Base-by-base conservation (phyloP, 2,113 vertebrate species). In the Perca flavescens region DNA sequence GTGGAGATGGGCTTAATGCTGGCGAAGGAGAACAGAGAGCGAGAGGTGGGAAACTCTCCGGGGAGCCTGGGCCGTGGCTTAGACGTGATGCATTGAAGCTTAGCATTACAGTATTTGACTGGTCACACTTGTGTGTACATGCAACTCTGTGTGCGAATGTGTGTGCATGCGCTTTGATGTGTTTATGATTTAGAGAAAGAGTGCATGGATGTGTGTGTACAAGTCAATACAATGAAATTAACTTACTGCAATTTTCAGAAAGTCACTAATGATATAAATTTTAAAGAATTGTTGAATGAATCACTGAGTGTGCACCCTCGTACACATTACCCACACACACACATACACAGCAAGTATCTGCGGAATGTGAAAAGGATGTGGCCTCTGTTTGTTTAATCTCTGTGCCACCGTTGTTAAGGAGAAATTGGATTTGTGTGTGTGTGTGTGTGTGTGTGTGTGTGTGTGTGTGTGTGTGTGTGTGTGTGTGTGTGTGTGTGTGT, bases 321-420 rank as follows among this genome's bases (percentile, higher is more conserved):
- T 4, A 46, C 17, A 15, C 43, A 31, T 28, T 7, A 75, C 31
- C 28, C 22, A 62, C 36, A 57, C 73, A 54, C 53, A 54, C 50
- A n/a, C 43, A 13, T 14, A 40, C 4, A 57, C 57, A 50, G 46
- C 7, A 64, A 34, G 21, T 28, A 68, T 82, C 63, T 69, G 75
- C 14, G 8, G 36, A 79, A 17, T 67, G 60, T 62, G 17, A 19
- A 66, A 66, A 52, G 69, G 65, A 87, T 72, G 58, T 50, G 43
- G 52, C 60, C 72, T 80, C 43, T 80, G 61, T 67, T 82, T 82
- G 77, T 84, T 91, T 85, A 68, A 79, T 93, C 74, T 71, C 74
- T 61, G 46, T 69, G 74, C 78, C 53, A 60, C 82, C 74, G 79
- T 89, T 89, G 84, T 90, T 75, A 67, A 64, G 74, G 43, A 87